Base-by-base conservation (phyloP, 1,140 invertebrate species). In the Drosophila sp. region DNA sequence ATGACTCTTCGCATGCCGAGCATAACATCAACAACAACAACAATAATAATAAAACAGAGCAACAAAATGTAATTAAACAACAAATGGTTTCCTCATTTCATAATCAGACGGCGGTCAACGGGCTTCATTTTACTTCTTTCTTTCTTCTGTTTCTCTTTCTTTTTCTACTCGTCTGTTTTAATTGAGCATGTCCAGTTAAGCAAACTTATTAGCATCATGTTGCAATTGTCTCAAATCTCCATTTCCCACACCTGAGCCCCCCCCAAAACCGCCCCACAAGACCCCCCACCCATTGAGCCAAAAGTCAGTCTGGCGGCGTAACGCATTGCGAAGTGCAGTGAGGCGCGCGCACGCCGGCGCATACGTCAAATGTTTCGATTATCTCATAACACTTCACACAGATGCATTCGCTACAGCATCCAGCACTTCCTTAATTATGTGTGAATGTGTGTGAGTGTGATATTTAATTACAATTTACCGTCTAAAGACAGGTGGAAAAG, bases 51-150 rank as follows among this genome's bases (percentile, higher is more conserved):
- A 83, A 72, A 87, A 57, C 33, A 41, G 71, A 79, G 66, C 66
- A 82, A 64, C 60, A 80, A 72, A 79, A 63, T 73, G 83, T 83
- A 87, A 87, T 87, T 87, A 87, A 89, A 83, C 72, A 55, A 54
- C 66, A 71, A 86, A 87, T 83, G 67, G 67, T 72, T 87, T 87
- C 80, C 80, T 80, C 63, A 82, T 87, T 87, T 87, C 84, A 83
- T 87, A 87, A 87, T 77, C 72, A 30, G 32, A 38, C 65, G 62
- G 8, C 66, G 73, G 66, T 76, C 84, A 69, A 71, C 76, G 79
- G 25, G 44, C 44, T 50, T 50, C 27, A 50, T 50, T 25, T 47
- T 27, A 50, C 44, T 50, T 50, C 23, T 47, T 47, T 47, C 44
- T 47, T 25, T 47, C 44, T 47, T 47, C 23, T 17, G 7, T 47